Percentiles rank a stretch among this genome's conserved stretches.
phyloP scores from a whole-genome alignment of 2,888 invertebrate species.

The Cheilosia grossa region DNA sequence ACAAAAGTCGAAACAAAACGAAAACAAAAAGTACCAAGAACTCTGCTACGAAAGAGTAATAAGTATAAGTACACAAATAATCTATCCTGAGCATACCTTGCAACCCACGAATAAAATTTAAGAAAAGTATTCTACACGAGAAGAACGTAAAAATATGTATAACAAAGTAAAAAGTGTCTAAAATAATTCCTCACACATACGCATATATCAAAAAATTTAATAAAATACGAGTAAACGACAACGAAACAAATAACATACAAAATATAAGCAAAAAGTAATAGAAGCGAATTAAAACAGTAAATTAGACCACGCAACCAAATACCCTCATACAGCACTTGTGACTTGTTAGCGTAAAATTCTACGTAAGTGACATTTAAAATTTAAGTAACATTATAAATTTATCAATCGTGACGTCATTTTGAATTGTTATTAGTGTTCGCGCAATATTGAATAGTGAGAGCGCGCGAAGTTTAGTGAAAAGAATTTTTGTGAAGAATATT shows the following conservation, averaged over 20 bases:
- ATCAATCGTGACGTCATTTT: conserved; percentile 44
- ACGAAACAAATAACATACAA: conserved; percentile 32
- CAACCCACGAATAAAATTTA: conserved; percentile 29
- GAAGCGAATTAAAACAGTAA: background rate
- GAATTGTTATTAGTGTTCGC: conserved; percentile 9
- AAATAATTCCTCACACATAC: conserved; percentile 27
- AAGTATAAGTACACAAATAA: conserved; percentile 9
- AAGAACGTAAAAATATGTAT: background rate
- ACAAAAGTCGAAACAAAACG: conserved; percentile 12
- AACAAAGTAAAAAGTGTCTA: conserved; percentile 31
- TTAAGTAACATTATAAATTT: background rate
- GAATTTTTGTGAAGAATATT: conserved; percentile 9
- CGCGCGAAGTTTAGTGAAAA: conserved; percentile 6
- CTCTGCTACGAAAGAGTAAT: conserved; percentile 43
- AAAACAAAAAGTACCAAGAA: conserved; percentile 47
- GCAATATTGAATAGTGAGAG: conserved; percentile 8
- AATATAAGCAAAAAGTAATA: background rate
- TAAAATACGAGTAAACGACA: conserved; percentile 44
- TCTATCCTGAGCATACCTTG: conserved; percentile 15
- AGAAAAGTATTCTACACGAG: conserved; percentile 17
- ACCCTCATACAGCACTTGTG: conserved; percentile 2
- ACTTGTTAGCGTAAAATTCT: conserved; percentile 13
- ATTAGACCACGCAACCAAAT: background rate
- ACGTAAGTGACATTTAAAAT: background rate
- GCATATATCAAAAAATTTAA: background rate